phyloP scores from a whole-genome alignment of 1,140 invertebrate species.

The Lordiphosa collinella region DNA sequence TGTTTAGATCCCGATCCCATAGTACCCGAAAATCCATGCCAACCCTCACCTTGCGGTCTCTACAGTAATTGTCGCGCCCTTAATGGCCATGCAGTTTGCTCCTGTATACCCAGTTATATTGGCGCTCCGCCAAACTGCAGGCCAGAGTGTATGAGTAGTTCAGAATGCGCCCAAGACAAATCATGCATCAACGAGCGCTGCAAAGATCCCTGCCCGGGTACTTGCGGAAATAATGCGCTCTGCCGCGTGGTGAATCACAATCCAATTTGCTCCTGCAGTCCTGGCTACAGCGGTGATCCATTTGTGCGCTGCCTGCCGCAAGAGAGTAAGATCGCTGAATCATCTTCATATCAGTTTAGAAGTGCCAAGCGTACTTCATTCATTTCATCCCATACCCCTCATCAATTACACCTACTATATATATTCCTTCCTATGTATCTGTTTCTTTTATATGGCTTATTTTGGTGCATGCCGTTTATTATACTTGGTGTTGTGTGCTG shows the following conservation, averaged over 20 bases:
- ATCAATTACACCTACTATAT: slow-evolving; percentile 15
- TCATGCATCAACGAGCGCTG: slow-evolving; percentile 88
- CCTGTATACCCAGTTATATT: slow-evolving; percentile 84
- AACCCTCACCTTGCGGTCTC: slow-evolving; percentile 86
- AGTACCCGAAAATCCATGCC: slow-evolving; percentile 82
- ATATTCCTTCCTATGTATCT: slow-evolving; percentile 37
- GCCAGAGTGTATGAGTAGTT: slow-evolving; percentile 88
- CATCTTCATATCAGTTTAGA: not conserved
- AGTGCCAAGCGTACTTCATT: not conserved
- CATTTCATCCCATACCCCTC: slow-evolving; percentile 37
- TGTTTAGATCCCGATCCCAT: slow-evolving; percentile 73
- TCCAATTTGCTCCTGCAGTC: slow-evolving; percentile 87
- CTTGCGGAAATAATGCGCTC: slow-evolving; percentile 87
- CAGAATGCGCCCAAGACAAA: slow-evolving; percentile 85
- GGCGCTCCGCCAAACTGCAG: slow-evolving; percentile 86
- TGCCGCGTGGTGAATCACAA: slow-evolving; percentile 89
- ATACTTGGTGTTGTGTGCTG: slow-evolving; percentile 42
- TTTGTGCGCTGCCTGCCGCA: slow-evolving; percentile 84
- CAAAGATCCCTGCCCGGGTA: slow-evolving; percentile 87
- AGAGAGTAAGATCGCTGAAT: slow-evolving; percentile 81
- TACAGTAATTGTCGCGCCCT: slow-evolving; percentile 85
- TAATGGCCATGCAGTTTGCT: slow-evolving; percentile 86
- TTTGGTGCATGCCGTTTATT: slow-evolving; percentile 61
- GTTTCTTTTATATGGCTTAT: slow-evolving; percentile 66
- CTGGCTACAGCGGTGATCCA: slow-evolving; percentile 86